A percentile compares a stretch with the other conserved stretches of the same genome.
These are phyloP conservation scores for Podarcis siculus DNA, from an alignment of 2,797 vertebrate genomes.

Conservation along the genomic window DNA sequence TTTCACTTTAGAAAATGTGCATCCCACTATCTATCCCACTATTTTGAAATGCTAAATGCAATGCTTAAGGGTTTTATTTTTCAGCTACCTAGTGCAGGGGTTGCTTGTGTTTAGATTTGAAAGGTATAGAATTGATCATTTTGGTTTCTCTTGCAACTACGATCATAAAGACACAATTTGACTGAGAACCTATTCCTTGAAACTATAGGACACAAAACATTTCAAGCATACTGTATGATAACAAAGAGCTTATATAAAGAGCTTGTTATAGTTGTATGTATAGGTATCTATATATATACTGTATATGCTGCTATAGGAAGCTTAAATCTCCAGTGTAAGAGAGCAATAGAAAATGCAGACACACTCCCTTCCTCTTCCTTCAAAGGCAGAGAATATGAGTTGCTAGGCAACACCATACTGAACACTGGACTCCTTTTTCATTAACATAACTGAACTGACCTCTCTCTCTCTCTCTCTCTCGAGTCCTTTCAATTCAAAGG, in stretches of 20 bases:
- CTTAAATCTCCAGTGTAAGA: conserved; percentile 71
- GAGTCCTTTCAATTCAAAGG: conserved; percentile 69
- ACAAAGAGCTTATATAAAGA: neutral
- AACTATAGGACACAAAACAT: conserved; percentile 39
- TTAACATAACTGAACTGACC: conserved; percentile 76
- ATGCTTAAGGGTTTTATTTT: neutral
- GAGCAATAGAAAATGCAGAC: conserved; percentile 72
- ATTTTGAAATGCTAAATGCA: neutral
- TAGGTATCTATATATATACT: neutral
- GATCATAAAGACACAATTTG: neutral
- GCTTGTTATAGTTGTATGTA: neutral
- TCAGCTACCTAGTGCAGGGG: neutral
- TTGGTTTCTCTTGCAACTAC: neutral
- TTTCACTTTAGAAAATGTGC: neutral
- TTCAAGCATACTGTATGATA: conserved; percentile 49
- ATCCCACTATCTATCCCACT: neutral
- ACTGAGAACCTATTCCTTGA: neutral
- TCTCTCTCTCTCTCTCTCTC: conserved; percentile 45
- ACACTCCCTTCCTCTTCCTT: conserved; percentile 68
- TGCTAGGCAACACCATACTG: conserved; percentile 79
- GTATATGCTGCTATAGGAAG: conserved; percentile 66
- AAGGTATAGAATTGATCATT: neutral
- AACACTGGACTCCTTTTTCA: conserved; percentile 78
- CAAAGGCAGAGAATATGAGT: conserved; percentile 77
- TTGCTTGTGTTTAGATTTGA: neutral